A percentile compares a stretch with the other conserved stretches of the same genome.
Conservation (phyloP, 2,113 vertebrate species). For the Cromileptes altivelis region DNA sequence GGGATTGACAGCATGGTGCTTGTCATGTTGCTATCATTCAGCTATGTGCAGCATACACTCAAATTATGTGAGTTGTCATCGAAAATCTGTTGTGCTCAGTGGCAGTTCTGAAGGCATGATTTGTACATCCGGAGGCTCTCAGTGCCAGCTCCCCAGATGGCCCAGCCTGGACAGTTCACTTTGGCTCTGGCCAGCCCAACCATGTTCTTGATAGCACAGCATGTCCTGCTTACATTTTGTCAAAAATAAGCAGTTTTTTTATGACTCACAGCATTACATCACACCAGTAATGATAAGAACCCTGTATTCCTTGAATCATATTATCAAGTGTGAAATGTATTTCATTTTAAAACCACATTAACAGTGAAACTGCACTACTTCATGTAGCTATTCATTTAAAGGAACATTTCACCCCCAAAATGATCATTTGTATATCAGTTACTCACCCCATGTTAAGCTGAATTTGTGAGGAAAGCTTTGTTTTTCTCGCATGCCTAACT, state of each 20-base stretch:
- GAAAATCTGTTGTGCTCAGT: constrained; percentile 57
- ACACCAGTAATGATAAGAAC: not conserved
- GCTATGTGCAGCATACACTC: not conserved
- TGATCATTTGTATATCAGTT: no score
- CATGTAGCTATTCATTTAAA: not conserved
- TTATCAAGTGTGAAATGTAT: not conserved
- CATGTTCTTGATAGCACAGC: constrained; percentile 59
- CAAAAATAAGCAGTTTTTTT: constrained; percentile 37
- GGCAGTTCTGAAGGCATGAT: constrained; percentile 43
- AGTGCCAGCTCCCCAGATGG: constrained; percentile 76
- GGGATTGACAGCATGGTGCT: not conserved
- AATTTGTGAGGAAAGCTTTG: no score
- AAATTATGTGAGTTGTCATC: not conserved
- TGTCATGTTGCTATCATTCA: constrained; percentile 12
- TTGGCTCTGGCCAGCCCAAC: constrained; percentile 54
- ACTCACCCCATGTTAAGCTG: no score
- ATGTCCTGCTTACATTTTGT: constrained; percentile 49
- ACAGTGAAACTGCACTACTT: constrained; percentile 2
- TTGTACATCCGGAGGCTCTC: constrained; percentile 55
- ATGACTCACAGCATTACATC: constrained; percentile 37
- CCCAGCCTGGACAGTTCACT: constrained; percentile 61
- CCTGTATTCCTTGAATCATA: constrained; percentile 8
- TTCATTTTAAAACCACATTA: not conserved
- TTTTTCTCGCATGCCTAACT: no score
- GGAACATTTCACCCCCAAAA: no score